phyloP scores from a whole-genome alignment of 2,113 vertebrate genomes.

The Laticauda laticaudata region DNA sequence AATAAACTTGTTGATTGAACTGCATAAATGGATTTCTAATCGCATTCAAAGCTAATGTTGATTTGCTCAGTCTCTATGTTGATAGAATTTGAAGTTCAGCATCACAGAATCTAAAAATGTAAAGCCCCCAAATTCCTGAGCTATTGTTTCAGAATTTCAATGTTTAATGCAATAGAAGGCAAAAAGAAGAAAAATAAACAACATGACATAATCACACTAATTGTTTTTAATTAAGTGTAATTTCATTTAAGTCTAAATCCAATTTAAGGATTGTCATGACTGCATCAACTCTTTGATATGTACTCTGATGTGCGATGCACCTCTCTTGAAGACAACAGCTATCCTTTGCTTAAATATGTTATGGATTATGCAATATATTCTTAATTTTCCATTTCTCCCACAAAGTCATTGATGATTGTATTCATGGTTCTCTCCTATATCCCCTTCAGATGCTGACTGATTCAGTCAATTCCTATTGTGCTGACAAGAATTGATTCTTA shows the following conservation, averaged over 20 bases:
- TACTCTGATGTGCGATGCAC: not conserved
- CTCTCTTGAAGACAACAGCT: not conserved
- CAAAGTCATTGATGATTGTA: not conserved
- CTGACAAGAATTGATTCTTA: not conserved
- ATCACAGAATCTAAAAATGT: not conserved
- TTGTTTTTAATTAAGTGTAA: not conserved
- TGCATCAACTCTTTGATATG: not conserved
- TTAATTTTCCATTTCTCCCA: not conserved
- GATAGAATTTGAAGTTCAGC: not conserved
- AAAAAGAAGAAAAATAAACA: not conserved
- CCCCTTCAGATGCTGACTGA: not conserved
- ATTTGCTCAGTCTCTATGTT: not conserved
- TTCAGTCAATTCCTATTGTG: not conserved
- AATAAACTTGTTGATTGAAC: constrained; percentile 8
- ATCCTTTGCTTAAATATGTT: not conserved
- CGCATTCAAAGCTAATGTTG: not conserved
- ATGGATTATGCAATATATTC: not conserved
- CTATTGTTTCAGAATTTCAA: not conserved
- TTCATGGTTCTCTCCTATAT: not conserved
- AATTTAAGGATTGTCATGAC: not conserved
- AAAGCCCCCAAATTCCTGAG: not conserved
- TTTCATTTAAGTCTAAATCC: not conserved
- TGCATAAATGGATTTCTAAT: constrained; percentile 28
- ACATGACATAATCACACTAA: not conserved
- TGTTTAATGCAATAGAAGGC: not conserved